Percentiles rank a stretch among this genome's conserved stretches.
Evolutionary conservation across 2,113 vertebrate species (phyloP).

Genomic region (Oncorhynchus tshawytscha): DNA sequence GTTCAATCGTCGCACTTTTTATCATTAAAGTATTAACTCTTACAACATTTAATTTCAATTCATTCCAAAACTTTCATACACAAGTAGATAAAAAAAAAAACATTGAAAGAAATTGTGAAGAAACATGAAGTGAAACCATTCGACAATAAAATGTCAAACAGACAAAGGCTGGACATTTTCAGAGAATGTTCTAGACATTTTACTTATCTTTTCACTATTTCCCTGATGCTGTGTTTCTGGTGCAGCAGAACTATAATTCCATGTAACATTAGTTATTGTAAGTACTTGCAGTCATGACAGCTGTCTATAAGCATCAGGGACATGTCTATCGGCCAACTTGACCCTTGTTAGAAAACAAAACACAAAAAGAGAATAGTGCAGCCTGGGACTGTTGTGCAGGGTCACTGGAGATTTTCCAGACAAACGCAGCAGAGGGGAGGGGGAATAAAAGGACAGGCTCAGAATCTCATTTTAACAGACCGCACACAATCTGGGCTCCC

Average conservation of each 20-base stretch:
- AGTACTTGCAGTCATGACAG: conserved; percentile 91
- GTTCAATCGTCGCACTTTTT: not conserved
- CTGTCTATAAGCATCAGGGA: conserved; percentile 97
- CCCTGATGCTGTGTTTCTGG: conserved; percentile 51
- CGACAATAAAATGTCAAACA: conserved; percentile 7
- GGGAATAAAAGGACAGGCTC: conserved; percentile 94
- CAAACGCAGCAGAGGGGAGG: conserved; percentile 93
- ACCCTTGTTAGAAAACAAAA: conserved; percentile 92
- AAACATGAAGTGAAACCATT: conserved; percentile 19
- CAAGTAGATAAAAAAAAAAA: not conserved
- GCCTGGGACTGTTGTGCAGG: conserved; percentile 93
- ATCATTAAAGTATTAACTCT: not conserved
- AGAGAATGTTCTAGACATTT: conserved; percentile 27
- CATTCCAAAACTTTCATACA: not conserved
- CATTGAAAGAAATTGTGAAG: conserved; percentile 9
- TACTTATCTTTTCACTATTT: conserved; percentile 34
- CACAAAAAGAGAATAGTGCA: conserved; percentile 85
- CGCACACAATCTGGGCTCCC: conserved; percentile 99
- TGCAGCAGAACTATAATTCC: conserved; percentile 74
- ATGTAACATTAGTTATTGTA: conserved; percentile 90
- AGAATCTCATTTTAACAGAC: conserved; percentile 99
- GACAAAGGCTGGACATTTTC: conserved; percentile 27
- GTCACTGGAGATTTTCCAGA: conserved; percentile 99
- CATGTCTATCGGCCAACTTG: conserved; percentile 96
- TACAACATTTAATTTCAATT: not conserved